Conservation (phyloP, 2,797 vertebrate species). For the Microctenopoma stevenorrisi region DNA sequence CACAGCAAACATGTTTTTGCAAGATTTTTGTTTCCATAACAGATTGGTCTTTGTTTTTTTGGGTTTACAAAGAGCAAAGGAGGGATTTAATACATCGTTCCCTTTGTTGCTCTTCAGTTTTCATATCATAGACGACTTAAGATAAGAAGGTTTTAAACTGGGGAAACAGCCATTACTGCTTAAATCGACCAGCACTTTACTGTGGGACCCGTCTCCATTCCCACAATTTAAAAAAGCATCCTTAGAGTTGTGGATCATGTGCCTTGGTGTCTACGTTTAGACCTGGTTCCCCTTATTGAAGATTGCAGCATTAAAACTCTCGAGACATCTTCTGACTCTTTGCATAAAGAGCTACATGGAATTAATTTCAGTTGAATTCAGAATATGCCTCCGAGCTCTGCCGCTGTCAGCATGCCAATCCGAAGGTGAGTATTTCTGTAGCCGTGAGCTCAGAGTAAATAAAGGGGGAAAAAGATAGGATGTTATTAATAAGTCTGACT, state of each 20-base stretch:
- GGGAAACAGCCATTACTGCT: background rate
- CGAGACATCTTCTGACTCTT: background rate
- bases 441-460: conserved; percentile 18
- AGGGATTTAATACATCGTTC: conserved; percentile 6
- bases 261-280: background rate
- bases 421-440: conserved; percentile 5
- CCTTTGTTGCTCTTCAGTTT: background rate
- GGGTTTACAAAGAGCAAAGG: conserved; percentile 1
- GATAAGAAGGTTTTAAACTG: background rate
- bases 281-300: background rate
- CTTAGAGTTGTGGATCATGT: background rate
- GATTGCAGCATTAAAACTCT: background rate
- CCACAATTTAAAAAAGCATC: background rate
- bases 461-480: background rate
- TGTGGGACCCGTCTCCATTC: background rate
- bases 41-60: background rate
- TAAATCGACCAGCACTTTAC: conserved; percentile 5
- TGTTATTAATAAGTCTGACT: background rate
- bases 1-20: background rate
- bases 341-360: rapidly evolving
- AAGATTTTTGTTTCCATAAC: conserved; percentile 11
- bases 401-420: background rate
- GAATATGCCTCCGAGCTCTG: background rate
- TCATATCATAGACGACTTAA: background rate
- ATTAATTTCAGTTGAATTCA: background rate